Base-by-base conservation (phyloP, 2,797 vertebrate species). In the Cetoscarus ocellatus region DNA sequence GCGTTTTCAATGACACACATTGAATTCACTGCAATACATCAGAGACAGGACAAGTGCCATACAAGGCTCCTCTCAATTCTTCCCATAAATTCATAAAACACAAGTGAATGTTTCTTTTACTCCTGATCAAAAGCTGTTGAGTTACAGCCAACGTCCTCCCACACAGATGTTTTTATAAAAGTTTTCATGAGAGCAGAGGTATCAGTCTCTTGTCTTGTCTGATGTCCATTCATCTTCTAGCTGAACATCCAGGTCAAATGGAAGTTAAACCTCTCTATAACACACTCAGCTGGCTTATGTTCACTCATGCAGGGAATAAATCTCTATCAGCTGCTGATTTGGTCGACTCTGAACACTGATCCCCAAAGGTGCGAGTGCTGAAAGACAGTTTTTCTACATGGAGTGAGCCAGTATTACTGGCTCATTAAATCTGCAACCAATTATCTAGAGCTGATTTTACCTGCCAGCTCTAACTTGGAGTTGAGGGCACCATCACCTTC, bases 311-410 rank as follows among this genome's bases (percentile, higher is more conserved):
- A n/a, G 40, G 8, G 62, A 50, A 12, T 17, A 12, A 53, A 52
- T 51, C 45, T 62, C 38, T 42, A 9, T 19, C 10, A 40, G 18
- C 43, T 17, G 43, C 50, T 49, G 44, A 38, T 67, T 9, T 7
- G 42, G 43, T 17, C 19, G 56, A 79, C 49, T 34, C 57, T 67
- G 63, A 68, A 42, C 61, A 52, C 35, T 55, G 56, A 63, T 52
- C 54, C 55, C 9, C 17, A 45, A 1, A n/a, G 17, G 27, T 42
- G 5, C 56, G 45, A 9, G 5, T 15, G 34, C 11, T 59, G 60
- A 49, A 14, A 13, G 8, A 27, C 12, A 27, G 42, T 1, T 49
- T 48, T 38, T 38, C 52, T 36, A 43, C 44, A 56, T 17, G 15
- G 15, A 48, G 3, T 15, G 56, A 39, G 7, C 1, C 38, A 39